Conservation (phyloP, 2,888 invertebrate species). For the Clusia tigrina region DNA sequence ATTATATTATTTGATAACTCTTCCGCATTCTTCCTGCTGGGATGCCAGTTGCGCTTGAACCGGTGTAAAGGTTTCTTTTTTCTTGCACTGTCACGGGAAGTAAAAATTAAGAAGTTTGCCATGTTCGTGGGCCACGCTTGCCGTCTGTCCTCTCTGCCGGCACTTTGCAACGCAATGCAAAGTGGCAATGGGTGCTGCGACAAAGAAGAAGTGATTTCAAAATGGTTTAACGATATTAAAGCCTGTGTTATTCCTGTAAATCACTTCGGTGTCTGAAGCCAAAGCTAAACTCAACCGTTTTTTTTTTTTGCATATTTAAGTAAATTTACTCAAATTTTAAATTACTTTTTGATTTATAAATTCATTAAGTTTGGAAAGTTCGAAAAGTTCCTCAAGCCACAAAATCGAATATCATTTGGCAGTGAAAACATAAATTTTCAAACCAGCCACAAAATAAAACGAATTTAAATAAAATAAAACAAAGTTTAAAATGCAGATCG, state of each 20-base stretch:
- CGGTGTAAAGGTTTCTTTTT: not conserved
- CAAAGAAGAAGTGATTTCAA: not conserved
- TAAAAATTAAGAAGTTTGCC: slow-evolving; percentile 1
- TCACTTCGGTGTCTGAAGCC: no score
- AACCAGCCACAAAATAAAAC: no score
- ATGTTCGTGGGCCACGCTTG: no score
- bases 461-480: no score
- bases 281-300: no score
- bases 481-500: no score
- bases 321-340: no score
- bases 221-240: not conserved
- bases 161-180: not conserved
- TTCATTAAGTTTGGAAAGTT: not conserved
- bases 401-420: not conserved
- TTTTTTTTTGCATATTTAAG: not conserved
- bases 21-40: no score
- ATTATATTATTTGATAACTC: no score
- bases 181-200: not conserved
- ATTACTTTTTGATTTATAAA: no score
- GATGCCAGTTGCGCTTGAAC: not conserved
- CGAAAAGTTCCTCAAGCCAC: not conserved
- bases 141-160: not conserved
- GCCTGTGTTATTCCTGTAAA: no score
- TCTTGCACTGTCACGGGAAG: not conserved
- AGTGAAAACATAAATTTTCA: no score